phyloP scores from a whole-genome alignment of 2,797 vertebrate species.

The Sebastes itinus region DNA sequence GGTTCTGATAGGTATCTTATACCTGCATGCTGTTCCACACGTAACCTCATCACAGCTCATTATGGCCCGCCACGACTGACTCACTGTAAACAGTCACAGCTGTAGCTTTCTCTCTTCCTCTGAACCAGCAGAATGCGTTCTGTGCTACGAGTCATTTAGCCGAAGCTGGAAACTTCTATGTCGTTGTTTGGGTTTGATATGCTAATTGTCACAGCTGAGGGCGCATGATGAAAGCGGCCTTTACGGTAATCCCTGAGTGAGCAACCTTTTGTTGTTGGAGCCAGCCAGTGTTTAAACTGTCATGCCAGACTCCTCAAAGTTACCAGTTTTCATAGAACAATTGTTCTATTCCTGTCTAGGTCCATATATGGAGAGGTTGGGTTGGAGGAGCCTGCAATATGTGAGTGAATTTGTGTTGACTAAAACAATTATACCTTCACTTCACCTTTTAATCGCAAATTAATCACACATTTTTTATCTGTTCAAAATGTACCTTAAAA shows the following conservation, averaged over 20 bases:
- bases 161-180: conserved; percentile 9
- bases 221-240: conserved; percentile 5
- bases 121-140: background rate
- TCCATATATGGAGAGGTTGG: background rate
- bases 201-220: conserved; percentile 26
- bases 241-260: background rate
- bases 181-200: conserved; percentile 38
- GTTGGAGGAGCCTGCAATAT: background rate
- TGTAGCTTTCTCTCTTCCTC: background rate
- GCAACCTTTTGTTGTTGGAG: background rate
- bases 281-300: background rate
- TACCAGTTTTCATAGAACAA: background rate
- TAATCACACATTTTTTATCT: too few relatives aligned
- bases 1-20: conserved; percentile 44
- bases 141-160: conserved; percentile 41
- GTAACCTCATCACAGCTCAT: conserved; percentile 60
- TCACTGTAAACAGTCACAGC: conserved; percentile 32
- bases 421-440: too few relatives aligned
- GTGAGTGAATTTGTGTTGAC: background rate
- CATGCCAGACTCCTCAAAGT: background rate
- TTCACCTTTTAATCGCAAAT: too few relatives aligned
- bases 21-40: conserved; percentile 58
- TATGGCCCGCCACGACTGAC: conserved; percentile 20
- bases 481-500: too few relatives aligned
- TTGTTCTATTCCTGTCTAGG: background rate